These are phyloP conservation scores for Ailurus styani DNA, from an alignment of 2,113 vertebrate genomes.

Conservation along the genomic window DNA sequence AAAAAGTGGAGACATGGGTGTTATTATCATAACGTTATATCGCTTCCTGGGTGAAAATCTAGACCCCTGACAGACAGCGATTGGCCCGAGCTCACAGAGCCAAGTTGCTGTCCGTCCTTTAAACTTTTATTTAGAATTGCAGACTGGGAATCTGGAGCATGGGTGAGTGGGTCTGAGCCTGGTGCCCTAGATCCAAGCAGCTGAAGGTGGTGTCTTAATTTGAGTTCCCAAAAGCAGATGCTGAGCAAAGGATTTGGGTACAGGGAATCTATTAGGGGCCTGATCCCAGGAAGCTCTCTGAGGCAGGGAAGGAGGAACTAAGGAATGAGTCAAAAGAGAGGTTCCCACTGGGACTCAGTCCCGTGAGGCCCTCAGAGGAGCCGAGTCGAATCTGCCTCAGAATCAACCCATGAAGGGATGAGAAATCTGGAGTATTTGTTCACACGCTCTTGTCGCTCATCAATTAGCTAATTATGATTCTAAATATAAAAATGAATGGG, in stretches of 20 bases:
- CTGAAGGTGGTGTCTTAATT: background rate
- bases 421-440: background rate
- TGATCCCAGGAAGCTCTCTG: background rate
- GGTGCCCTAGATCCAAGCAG: background rate
- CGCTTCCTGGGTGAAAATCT: background rate
- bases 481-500: background rate
- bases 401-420: too few relatives aligned
- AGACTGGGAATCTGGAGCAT: background rate
- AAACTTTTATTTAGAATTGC: background rate
- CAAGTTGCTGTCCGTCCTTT: background rate
- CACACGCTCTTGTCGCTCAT: too few relatives aligned
- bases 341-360: background rate
- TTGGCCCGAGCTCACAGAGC: background rate
- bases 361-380: background rate
- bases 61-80: too few relatives aligned
- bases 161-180: background rate
- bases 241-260: background rate
- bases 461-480: background rate
- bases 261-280: background rate
- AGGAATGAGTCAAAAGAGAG: background rate
- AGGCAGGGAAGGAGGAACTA: background rate
- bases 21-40: background rate
- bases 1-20: background rate
- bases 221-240: background rate
- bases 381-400: accelerated